A percentile compares a stretch with the other conserved stretches of the same genome.
Conservation (phyloP, 2,888 invertebrate species). For the Chesias legatella region DNA sequence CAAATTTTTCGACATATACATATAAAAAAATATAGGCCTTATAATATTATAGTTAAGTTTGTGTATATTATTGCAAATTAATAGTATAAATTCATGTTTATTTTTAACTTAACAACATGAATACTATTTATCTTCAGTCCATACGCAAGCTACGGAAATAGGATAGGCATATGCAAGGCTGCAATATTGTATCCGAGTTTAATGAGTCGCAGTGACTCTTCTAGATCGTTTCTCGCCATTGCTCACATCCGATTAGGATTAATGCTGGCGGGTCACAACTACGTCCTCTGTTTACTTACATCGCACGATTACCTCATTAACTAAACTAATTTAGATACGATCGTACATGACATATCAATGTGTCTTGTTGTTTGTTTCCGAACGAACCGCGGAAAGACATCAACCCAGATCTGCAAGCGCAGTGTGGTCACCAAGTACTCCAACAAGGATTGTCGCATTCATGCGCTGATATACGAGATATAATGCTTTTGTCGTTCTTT, state of each 20-base stretch:
- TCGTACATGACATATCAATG: conserved; percentile 37
- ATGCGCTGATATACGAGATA: conserved; percentile 36
- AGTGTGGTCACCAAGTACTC: conserved; percentile 42
- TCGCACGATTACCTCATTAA: conserved; percentile 32
- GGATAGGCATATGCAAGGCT: conserved; percentile 26
- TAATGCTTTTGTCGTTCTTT: conserved; percentile 7
- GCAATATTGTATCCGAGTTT: conserved; percentile 23
- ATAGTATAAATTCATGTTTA: too few species aligned
- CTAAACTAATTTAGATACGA: conserved; percentile 27
- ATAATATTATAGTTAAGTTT: too few species aligned
- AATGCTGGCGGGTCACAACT: conserved; percentile 6
- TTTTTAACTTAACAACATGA: too few species aligned
- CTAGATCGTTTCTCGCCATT: conserved; percentile 22
- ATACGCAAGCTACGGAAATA: conserved; percentile 16
- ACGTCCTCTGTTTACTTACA: conserved; percentile 25
- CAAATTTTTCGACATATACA: too few species aligned
- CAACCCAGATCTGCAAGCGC: conserved; percentile 48
- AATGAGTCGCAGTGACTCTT: conserved; percentile 28
- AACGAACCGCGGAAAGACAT: conserved; percentile 44
- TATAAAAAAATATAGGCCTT: too few species aligned
- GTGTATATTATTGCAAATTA: too few species aligned
- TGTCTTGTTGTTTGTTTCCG: conserved; percentile 42
- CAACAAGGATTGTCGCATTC: conserved; percentile 69
- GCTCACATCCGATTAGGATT: conserved; percentile 18
- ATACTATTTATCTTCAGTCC: too few species aligned